Base-by-base conservation (phyloP, 2,797 vertebrate species). In the Brachyrhaphis roseni region DNA sequence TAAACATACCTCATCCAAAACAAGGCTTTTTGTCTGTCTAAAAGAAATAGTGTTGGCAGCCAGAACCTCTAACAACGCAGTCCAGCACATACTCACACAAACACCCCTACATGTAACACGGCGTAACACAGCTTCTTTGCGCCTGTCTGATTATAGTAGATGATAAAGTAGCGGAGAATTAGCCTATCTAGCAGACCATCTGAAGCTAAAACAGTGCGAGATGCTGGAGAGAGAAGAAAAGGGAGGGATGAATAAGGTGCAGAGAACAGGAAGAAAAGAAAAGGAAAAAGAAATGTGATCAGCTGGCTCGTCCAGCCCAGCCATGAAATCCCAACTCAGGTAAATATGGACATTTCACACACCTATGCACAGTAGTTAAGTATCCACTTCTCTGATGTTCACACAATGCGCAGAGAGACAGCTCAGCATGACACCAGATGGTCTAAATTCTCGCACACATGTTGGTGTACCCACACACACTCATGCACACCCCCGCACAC, bases 1-100 rank as follows among this genome's bases (percentile, higher is more conserved):
- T 88, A 91, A 91, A 89, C 82, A 87, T 55, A 75, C 90, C 90
- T 90, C 92, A 90, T 91, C 91, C 87, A 88, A 92, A 93, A 92
- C 84, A 88, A 90, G 88, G 84, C 84, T 88, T 93, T 76, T 91
- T 90, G 87, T 92, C 84, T 83, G 72, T 85, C 70, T 78, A 83
- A 90, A 87, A 88, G 79, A 90, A 90, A 84, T 68, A 62, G 81
- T 83, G 82, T 83, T 90, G 90, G 88, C 88, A 93, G 89, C 73
- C 88, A 84, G 46, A 20, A 74, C 82, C 79, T 84, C 81, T 78
- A 88, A 92, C 87, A 85, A 89, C 84, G 72, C 77, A 84, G 73
- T 26, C 75, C 72, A 76, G 85, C 85, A 72, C 87, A 84, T 85
- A 78, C 49, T 80, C 53, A 70, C 20, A 74, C 15, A 79, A 5